phyloP scores from a whole-genome alignment of 1,140 invertebrate genomes.

The Psilanteris sp. region DNA sequence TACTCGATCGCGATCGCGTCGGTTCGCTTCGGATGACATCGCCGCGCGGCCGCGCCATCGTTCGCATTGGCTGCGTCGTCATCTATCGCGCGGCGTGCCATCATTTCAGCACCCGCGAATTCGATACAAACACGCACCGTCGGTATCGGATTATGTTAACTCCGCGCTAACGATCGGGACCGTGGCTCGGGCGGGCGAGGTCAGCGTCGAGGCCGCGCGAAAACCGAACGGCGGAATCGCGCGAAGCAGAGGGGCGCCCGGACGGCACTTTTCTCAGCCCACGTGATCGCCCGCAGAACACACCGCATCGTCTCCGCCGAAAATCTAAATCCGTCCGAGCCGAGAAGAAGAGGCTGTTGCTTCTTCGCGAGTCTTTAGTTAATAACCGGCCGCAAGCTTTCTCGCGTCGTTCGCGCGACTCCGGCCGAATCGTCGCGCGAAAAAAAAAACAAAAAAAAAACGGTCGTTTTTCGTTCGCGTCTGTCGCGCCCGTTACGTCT shows the following conservation, averaged over 20 bases:
- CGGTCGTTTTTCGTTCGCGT: background rate
- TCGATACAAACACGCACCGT: slow-evolving; percentile 14
- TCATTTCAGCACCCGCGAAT: slow-evolving; percentile 20
- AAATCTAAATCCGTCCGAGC: slow-evolving; percentile 79
- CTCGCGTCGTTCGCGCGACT: slow-evolving; percentile 50
- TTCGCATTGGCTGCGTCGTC: slow-evolving; percentile 17
- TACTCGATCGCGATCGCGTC: too few species aligned
- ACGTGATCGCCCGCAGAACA: slow-evolving; percentile 74
- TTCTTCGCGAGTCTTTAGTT: slow-evolving; percentile 70
- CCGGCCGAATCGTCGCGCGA: background rate
- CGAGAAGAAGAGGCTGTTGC: slow-evolving; percentile 69
- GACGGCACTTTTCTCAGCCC: slow-evolving; percentile 40
- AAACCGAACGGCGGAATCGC: slow-evolving; percentile 23
- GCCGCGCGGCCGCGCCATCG: too few species aligned
- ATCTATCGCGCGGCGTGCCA: background rate
- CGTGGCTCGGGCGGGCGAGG: slow-evolving; percentile 26
- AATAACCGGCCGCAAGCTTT: slow-evolving; percentile 72
- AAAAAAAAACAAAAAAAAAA: too few species aligned
- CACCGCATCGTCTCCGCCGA: slow-evolving; percentile 71
- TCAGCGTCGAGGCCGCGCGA: slow-evolving; percentile 56
- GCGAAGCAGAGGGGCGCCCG: slow-evolving; percentile 47
- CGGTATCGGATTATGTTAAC: slow-evolving; percentile 29
- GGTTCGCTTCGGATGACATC: too few species aligned
- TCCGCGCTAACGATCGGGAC: slow-evolving; percentile 5
- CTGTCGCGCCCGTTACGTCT: too few species aligned